phyloP scores from a whole-genome alignment of 37 sponge, comb jelly and placozoan genomes.

The Aplysina aerophoba region DNA sequence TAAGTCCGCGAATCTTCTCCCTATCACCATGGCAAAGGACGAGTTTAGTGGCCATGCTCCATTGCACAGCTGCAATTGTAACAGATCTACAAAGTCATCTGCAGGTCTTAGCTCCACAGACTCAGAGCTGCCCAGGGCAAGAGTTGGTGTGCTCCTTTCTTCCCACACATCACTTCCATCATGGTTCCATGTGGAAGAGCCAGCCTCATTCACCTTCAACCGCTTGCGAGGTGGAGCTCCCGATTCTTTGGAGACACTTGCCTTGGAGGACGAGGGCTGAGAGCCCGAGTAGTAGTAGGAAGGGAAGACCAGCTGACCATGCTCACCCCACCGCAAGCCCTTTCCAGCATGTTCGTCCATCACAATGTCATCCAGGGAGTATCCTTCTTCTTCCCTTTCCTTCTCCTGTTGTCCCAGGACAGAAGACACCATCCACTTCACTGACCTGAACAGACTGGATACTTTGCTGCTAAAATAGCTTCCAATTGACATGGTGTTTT shows the following conservation, averaged over 20 bases:
- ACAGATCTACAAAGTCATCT: not conserved
- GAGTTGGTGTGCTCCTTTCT: not conserved
- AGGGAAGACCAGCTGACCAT: constrained; percentile 9
- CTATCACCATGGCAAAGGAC: not conserved
- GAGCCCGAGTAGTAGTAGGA: not conserved
- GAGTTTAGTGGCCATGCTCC: not conserved
- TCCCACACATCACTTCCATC: not conserved
- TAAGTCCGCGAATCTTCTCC: too few species aligned
- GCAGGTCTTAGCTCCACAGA: not conserved
- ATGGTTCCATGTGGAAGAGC: not conserved
- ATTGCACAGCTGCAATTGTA: constrained; percentile 4
- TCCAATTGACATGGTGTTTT: not conserved
- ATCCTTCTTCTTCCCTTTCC: not conserved
- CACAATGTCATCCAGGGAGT: constrained; percentile 24
- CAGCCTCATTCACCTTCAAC: not conserved
- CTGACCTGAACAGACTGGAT: not conserved
- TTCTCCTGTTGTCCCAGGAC: not conserved
- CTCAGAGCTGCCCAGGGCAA: not conserved
- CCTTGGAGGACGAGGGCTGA: too few species aligned
- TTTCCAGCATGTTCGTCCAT: not conserved
- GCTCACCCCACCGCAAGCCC: constrained; percentile 1
- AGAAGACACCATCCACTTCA: not conserved
- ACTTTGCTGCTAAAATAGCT: constrained; percentile 13
- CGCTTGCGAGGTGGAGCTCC: not conserved
- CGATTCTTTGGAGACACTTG: not conserved